Evolutionary conservation across 2,888 invertebrate species (phyloP).

Genomic region (Protonemura montana): DNA sequence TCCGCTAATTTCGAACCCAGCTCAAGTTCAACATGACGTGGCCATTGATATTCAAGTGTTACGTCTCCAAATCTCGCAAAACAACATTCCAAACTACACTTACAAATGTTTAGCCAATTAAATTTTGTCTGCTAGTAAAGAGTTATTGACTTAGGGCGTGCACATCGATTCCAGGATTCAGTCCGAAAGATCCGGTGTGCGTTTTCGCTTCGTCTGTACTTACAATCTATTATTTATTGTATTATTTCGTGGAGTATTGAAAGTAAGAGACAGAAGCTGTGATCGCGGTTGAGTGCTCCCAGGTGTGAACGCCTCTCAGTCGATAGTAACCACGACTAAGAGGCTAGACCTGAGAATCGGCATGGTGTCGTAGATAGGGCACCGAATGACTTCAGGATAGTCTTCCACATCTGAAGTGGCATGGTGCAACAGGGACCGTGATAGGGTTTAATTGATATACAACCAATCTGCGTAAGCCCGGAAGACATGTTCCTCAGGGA

Average conservation of each 20-base stretch:
- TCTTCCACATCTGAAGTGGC: too few species aligned
- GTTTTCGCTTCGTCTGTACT: constrained; percentile 2
- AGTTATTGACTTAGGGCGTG: neutral
- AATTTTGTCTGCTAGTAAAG: neutral
- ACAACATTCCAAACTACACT: neutral
- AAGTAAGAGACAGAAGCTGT: constrained; percentile 12
- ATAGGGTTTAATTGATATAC: too few species aligned
- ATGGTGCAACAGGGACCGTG: too few species aligned
- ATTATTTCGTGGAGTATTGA: constrained; percentile 19
- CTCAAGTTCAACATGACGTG: neutral
- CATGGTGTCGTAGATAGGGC: too few species aligned
- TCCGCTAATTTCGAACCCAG: neutral
- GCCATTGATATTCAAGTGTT: neutral
- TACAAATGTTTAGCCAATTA: neutral
- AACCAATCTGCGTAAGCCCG: too few species aligned
- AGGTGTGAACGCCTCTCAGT: constrained; percentile 13
- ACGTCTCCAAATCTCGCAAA: neutral
- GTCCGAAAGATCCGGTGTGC: neutral
- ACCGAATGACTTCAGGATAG: too few species aligned
- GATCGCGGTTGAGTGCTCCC: constrained; percentile 13
- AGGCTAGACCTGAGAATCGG: too few species aligned
- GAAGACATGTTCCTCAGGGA: neutral
- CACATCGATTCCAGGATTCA: neutral
- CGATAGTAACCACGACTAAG: neutral
- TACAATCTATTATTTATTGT: constrained; percentile 22